Evolutionary conservation across 2,888 invertebrate species (phyloP).

Genomic region (Tipula vernalis): DNA sequence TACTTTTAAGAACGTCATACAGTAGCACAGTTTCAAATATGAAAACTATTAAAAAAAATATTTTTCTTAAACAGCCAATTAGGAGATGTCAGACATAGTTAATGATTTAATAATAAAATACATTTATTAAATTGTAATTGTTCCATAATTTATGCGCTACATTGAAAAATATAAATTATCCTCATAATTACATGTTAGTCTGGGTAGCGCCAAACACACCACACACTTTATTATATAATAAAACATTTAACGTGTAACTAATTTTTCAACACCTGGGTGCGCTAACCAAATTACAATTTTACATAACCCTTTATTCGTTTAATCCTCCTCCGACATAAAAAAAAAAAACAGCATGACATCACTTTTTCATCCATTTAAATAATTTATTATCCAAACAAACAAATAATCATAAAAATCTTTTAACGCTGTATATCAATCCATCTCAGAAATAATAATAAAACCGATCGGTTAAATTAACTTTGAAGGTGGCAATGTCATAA

Average conservation of each 20-base stretch:
- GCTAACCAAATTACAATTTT: not conserved
- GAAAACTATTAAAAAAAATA: too few relatives aligned
- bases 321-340: not conserved
- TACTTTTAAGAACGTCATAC: too few relatives aligned
- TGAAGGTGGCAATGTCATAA: not conserved
- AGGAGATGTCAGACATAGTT: too few relatives aligned
- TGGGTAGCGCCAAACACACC: not conserved
- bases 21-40: too few relatives aligned
- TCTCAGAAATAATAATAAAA: not conserved
- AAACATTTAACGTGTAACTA: not conserved
- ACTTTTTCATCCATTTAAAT: not conserved
- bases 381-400: not conserved
- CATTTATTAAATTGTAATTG: too few relatives aligned
- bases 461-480: not conserved
- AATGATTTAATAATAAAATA: too few relatives aligned
- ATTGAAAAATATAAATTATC: too few relatives aligned
- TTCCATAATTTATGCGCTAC: too few relatives aligned
- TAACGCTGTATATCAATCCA: not conserved
- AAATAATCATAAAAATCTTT: not conserved
- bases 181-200: not conserved
- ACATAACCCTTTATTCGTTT: not conserved
- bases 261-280: not conserved
- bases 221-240: not conserved
- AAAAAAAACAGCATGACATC: not conserved
- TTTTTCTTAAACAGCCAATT: too few relatives aligned